Evolutionary conservation across 2,113 vertebrate species (phyloP).

Genomic region (Anolis sagrei): DNA sequence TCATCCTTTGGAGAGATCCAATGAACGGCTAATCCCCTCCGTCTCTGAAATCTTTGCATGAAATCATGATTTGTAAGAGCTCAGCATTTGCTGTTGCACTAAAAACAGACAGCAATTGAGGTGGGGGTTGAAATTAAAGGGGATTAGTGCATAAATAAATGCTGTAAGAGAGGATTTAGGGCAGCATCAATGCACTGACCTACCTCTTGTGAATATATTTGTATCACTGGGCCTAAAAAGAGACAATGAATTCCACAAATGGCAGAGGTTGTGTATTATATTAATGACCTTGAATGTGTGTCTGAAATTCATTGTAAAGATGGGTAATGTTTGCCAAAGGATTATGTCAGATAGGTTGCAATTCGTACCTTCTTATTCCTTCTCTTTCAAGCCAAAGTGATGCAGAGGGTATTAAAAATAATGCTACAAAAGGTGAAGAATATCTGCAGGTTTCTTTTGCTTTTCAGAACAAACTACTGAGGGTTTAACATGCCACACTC

Average conservation of each 20-base stretch:
- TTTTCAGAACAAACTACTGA: background rate
- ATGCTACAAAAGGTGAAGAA: background rate
- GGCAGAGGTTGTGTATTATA: background rate
- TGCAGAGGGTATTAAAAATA: background rate
- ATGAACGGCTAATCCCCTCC: background rate
- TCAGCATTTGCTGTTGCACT: accelerated
- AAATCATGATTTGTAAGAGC: accelerated
- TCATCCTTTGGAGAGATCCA: background rate
- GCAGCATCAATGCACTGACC: accelerated
- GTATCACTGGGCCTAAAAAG: accelerated
- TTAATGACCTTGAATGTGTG: background rate
- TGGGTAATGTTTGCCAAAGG: background rate
- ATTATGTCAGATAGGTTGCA: background rate
- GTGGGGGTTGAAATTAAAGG: background rate
- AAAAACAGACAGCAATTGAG: accelerated
- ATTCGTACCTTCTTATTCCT: background rate
- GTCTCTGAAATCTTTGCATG: accelerated
- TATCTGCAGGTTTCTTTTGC: background rate
- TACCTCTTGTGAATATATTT: accelerated
- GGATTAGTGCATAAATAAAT: accelerated
- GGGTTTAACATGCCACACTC: background rate
- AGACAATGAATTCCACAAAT: accelerated
- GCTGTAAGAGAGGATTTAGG: accelerated
- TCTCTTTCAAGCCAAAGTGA: background rate
- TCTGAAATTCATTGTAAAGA: background rate